Conservation (phyloP, 2,797 vertebrate species). For the Coccyzus lansbergi region DNA sequence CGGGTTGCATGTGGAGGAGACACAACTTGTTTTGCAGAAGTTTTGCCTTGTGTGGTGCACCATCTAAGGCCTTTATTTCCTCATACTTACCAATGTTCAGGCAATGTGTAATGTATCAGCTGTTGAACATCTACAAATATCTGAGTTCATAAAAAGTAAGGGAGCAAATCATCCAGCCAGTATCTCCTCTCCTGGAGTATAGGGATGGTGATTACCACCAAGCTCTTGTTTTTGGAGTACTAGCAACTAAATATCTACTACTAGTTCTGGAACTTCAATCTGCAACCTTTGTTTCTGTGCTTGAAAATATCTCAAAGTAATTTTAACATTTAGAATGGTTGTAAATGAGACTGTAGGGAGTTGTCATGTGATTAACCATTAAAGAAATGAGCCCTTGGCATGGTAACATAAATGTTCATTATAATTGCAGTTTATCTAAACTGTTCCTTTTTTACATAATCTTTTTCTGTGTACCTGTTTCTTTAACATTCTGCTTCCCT, state of each 20-base stretch:
- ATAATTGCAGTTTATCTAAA: not conserved
- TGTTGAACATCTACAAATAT: not conserved
- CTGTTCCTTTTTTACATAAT: not conserved
- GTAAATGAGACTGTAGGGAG: not conserved
- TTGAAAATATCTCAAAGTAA: not conserved
- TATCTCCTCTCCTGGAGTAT: not conserved
- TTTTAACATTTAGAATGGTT: not conserved
- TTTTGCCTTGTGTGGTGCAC: not conserved
- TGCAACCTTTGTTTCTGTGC: not conserved
- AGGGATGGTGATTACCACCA: not conserved
- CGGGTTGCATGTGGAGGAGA: not conserved
- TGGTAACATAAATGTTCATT: not conserved
- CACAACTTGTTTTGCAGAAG: not conserved
- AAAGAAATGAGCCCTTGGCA: not conserved
- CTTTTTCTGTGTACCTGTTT: not conserved
- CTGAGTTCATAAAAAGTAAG: not conserved
- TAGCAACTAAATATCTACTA: not conserved
- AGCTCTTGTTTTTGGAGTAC: not conserved
- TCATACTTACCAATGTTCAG: accelerated
- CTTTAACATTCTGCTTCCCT: conserved; percentile 23
- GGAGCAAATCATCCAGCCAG: not conserved
- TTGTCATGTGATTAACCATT: not conserved
- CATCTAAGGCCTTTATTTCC: not conserved
- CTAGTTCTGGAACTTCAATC: not conserved
- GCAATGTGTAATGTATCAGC: not conserved